phyloP scores from a whole-genome alignment of 2,888 invertebrate species.

The Xestia rhomboidea region DNA sequence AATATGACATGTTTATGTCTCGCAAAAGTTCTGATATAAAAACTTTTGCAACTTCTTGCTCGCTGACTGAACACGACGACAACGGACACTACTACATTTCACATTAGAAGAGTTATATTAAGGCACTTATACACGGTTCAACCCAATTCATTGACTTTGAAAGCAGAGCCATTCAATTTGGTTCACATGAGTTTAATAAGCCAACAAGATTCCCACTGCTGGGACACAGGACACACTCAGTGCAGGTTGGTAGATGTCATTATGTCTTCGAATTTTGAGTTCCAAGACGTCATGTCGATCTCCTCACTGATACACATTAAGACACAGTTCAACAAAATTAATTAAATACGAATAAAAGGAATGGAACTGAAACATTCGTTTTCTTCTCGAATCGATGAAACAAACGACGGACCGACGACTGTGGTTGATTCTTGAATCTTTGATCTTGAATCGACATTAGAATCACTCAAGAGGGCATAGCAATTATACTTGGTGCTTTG shows the following conservation, averaged over 20 bases:
- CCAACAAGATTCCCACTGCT: neutral
- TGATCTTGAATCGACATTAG: neutral
- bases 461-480: too few species aligned
- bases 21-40: slow-evolving; percentile 7
- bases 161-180: neutral
- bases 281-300: too few species aligned
- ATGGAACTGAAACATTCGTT: neutral
- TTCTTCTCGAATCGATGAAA: neutral
- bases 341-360: neutral
- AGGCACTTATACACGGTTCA: neutral
- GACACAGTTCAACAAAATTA: slow-evolving; percentile 11
- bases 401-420: neutral
- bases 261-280: too few species aligned
- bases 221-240: too few species aligned
- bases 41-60: slow-evolving; percentile 2
- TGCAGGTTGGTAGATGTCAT: too few species aligned
- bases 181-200: neutral
- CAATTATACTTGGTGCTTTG: neutral
- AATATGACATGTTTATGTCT: slow-evolving; percentile 8
- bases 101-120: neutral
- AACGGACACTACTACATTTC: neutral
- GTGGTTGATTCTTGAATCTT: neutral
- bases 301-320: too few species aligned
- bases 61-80: neutral
- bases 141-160: neutral